These are phyloP conservation scores for Drosophila paucipuncta DNA, from an alignment of 2,888 invertebrate species.

Conservation along the genomic window DNA sequence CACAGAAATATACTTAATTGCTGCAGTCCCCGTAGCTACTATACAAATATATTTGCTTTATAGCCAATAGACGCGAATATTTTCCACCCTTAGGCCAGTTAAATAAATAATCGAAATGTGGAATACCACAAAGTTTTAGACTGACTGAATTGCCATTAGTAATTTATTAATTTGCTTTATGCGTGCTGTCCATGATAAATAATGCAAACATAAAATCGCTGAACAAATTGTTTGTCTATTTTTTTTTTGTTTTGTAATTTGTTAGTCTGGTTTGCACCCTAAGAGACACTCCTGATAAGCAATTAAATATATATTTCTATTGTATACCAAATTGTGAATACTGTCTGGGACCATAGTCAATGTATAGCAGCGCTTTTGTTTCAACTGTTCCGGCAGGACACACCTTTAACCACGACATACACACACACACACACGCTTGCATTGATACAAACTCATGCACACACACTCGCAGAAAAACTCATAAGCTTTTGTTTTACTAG, in stretches of 20 bases:
- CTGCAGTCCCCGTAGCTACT: constrained; percentile 6
- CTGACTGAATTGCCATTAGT: constrained; percentile 42
- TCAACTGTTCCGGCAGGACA: constrained; percentile 36
- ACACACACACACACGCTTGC: constrained; percentile 12
- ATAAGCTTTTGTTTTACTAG: constrained; percentile 77
- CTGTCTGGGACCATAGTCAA: constrained; percentile 51
- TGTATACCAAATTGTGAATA: constrained; percentile 48
- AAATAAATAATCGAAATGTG: constrained; percentile 44
- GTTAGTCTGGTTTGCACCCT: constrained; percentile 13
- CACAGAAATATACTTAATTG: not conserved
- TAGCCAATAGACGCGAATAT: constrained; percentile 20
- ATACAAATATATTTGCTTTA: constrained; percentile 14
- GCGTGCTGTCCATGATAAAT: constrained; percentile 50
- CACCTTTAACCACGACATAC: constrained; percentile 32
- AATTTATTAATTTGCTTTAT: constrained; percentile 54
- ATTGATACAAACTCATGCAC: constrained; percentile 2
- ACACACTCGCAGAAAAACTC: constrained; percentile 30
- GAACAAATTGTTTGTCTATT: constrained; percentile 31
- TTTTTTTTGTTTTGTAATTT: constrained; percentile 2
- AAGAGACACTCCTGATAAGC: constrained; percentile 41
- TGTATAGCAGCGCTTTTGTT: constrained; percentile 29
- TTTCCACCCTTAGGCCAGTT: constrained; percentile 28
- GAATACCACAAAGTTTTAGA: constrained; percentile 48
- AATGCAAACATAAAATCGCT: constrained; percentile 33
- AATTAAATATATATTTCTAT: constrained; percentile 61